A percentile compares a stretch with the other conserved stretches of the same genome.
Conservation (phyloP, 2,797 vertebrate species). For the Distichodus sexfasciatus region DNA sequence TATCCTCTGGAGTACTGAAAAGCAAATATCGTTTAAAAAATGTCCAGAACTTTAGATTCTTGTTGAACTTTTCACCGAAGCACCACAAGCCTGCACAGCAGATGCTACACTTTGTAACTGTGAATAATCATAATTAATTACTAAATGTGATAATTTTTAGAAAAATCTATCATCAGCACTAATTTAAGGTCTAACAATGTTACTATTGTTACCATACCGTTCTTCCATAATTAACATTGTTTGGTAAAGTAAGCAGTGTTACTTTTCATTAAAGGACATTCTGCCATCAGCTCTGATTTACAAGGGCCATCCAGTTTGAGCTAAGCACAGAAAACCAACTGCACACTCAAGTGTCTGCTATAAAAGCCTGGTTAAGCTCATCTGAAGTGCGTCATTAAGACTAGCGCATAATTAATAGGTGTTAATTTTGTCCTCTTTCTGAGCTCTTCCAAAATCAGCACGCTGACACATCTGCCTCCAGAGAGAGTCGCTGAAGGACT, state of each 20-base stretch:
- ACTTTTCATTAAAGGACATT: too few species aligned
- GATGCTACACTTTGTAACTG: neutral
- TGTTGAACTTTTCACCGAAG: too few species aligned
- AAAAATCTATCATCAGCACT: too few species aligned
- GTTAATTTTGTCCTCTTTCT: neutral
- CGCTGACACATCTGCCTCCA: slow-evolving; percentile 19
- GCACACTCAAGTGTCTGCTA: neutral
- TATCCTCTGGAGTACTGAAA: too few species aligned
- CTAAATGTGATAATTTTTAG: too few species aligned
- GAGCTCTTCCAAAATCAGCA: slow-evolving; percentile 28
- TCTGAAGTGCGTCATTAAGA: slow-evolving; percentile 22
- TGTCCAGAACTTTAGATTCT: too few species aligned
- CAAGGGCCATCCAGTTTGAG: neutral
- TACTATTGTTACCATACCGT: too few species aligned
- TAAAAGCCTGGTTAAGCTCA: neutral
- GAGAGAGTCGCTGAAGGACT: neutral
- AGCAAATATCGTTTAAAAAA: too few species aligned
- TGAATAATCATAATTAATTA: neutral
- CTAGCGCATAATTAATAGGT: slow-evolving; percentile 19
- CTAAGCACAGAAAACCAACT: neutral
- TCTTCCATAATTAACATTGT: too few species aligned
- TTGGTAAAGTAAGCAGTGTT: too few species aligned
- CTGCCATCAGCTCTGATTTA: neutral
- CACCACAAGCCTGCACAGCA: too few species aligned
- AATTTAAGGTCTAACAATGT: too few species aligned